Base-by-base conservation (phyloP, 1,140 invertebrate genomes). In the Meloidogyne hapla region DNA sequence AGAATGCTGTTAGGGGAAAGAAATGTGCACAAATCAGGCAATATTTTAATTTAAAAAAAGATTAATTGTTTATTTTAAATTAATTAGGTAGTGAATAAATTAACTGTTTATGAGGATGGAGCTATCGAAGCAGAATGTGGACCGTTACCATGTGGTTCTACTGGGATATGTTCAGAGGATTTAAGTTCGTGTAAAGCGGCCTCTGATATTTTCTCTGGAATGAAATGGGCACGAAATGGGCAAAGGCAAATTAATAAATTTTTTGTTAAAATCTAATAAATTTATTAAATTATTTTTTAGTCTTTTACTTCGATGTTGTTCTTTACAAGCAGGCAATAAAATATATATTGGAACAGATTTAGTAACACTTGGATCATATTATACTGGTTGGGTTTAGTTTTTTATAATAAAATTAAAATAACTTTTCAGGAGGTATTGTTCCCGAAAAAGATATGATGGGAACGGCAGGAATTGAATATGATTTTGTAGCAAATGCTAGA, bases 121-220 rank as follows among this genome's bases (percentile, higher is more conserved):
- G 85, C 83, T 33, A 86, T 86, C 61, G 85, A 86, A 71, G 85
- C 85, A 2, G 85, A 86, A 71, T 86, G 85, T 63, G 85, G 85
- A 2, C 85, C 83, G n/a, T 80, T 87, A 68, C 85, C 85, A 2
- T 86, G 85, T 70, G 85, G 85, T 28, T 23, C 56, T 13, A 73
- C 79, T 62, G 85, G 84, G 38, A 69, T 40, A 13, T 86, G 85
- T 56, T 69, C 76, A 23, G 84, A 86, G 25, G 73, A 81, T 25
- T 13, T 65, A 71, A 76, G 76, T 62, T 64, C 85, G 10, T 85
- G 84, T 75, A 75, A 79, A 67, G 71, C 79, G 6, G 83, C 84
- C 18, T 76, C 74, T 26, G 79, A 86, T 62, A 71, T 86, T 40
- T 85, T 83, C 74, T 77, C 71, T 64, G 85, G 85, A 67, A 86